phyloP scores from a whole-genome alignment of 2,797 vertebrate species.

The Halcyon leucocephala region DNA sequence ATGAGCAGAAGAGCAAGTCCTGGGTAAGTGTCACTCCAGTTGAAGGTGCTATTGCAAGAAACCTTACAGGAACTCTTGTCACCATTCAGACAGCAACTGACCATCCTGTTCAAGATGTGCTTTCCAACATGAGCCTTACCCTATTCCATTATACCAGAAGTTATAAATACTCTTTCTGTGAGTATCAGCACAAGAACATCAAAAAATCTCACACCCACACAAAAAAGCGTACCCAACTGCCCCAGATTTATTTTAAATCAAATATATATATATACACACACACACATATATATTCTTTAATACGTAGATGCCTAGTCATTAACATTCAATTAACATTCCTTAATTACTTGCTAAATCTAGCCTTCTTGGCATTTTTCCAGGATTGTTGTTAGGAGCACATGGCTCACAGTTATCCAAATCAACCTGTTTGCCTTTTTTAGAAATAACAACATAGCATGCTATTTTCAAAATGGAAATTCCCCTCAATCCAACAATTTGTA shows the following conservation, averaged over 20 bases:
- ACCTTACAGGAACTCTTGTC: neutral
- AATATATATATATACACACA: neutral
- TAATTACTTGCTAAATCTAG: neutral
- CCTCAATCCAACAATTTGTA: neutral
- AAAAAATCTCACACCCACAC: neutral
- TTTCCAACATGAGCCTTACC: neutral
- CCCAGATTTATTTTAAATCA: neutral
- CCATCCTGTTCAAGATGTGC: neutral
- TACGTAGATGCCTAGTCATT: neutral
- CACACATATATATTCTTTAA: neutral
- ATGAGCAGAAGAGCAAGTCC: neutral
- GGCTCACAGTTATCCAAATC: neutral
- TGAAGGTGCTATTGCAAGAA: neutral
- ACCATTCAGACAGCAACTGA: neutral
- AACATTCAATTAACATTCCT: neutral
- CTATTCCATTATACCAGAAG: neutral
- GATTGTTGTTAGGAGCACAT: neutral
- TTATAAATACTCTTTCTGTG: neutral
- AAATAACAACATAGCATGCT: neutral
- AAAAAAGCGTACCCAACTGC: neutral
- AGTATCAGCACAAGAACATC: neutral
- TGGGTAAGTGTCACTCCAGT: neutral
- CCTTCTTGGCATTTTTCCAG: neutral
- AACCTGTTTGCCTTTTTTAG: neutral
- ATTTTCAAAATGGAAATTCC: neutral